Percentiles rank a stretch among this genome's conserved stretches.
These are phyloP conservation scores for Micronisus gabar DNA, from an alignment of 2,113 vertebrate genomes.

Conservation along the genomic window DNA sequence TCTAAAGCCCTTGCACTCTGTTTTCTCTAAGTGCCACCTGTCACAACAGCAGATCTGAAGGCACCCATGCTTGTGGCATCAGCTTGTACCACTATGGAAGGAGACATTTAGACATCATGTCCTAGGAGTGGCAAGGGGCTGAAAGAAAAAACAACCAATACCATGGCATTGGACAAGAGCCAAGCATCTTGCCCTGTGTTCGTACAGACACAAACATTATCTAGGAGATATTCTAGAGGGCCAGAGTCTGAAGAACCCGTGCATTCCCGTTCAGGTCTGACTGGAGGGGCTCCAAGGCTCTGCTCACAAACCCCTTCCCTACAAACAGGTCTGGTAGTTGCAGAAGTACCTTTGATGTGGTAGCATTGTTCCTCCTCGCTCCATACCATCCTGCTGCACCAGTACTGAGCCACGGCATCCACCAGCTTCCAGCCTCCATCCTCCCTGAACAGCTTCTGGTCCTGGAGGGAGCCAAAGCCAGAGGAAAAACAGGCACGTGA, in stretches of 20 bases:
- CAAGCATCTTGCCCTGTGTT: neutral
- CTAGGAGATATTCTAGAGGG: neutral
- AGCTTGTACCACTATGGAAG: neutral
- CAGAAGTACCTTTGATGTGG: constrained; percentile 81
- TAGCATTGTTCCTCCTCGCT: constrained; percentile 78
- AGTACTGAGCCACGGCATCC: constrained; percentile 86
- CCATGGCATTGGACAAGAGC: neutral
- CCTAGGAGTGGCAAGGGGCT: neutral
- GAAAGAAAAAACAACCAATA: neutral
- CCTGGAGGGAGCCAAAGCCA: constrained; percentile 67
- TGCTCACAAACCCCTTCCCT: neutral
- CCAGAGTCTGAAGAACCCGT: neutral
- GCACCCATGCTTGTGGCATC: neutral
- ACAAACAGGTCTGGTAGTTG: rapidly evolving
- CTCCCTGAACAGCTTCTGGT: constrained; percentile 83
- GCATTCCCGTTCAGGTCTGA: neutral
- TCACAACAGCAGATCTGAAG: neutral
- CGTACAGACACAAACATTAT: rapidly evolving
- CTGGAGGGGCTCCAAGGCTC: rapidly evolving
- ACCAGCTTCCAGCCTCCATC: constrained; percentile 85
- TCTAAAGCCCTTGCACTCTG: neutral
- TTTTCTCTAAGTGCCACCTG: neutral
- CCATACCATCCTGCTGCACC: constrained; percentile 91
- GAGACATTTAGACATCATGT: neutral
- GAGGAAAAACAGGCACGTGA: neutral